phyloP scores from a whole-genome alignment of 2,888 invertebrate species.

The Hanleya hanleyi region DNA sequence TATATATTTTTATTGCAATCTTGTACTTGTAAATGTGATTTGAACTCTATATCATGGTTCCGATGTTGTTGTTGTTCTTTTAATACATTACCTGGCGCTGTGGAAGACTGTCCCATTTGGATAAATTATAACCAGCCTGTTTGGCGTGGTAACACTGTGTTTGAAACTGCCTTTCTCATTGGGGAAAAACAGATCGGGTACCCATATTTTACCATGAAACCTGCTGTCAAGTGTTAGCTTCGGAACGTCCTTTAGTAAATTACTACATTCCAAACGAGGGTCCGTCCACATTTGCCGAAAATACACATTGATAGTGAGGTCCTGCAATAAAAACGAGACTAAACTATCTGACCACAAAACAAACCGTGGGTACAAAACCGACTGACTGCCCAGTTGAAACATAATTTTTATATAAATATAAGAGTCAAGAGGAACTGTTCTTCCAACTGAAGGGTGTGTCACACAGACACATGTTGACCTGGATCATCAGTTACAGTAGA shows the following conservation, averaged over 20 bases:
- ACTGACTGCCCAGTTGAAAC: too few relatives aligned
- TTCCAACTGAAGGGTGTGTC: too few relatives aligned
- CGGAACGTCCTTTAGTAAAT: not conserved
- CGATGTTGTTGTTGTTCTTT: not conserved
- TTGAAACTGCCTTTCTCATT: slow-evolving; percentile 80
- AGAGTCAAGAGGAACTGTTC: too few relatives aligned
- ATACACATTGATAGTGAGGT: slow-evolving; percentile 87
- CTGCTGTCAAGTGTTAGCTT: not conserved
- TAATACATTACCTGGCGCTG: slow-evolving; percentile 86
- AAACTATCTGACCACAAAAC: not conserved
- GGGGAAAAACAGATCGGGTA: slow-evolving; percentile 86
- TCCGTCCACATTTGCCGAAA: slow-evolving; percentile 91
- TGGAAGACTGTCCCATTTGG: slow-evolving; percentile 92
- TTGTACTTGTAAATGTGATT: too few relatives aligned
- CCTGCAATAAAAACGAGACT: slow-evolving; percentile 75
- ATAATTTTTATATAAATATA: too few relatives aligned
- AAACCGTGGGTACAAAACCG: too few relatives aligned
- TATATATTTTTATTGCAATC: too few relatives aligned
- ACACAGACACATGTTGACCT: too few relatives aligned
- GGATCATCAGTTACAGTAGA: too few relatives aligned
- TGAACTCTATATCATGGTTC: not conserved
- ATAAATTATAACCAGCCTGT: slow-evolving; percentile 88
- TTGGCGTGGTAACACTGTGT: slow-evolving; percentile 93
- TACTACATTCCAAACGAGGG: slow-evolving; percentile 80
- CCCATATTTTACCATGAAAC: slow-evolving; percentile 83